Percentiles rank a stretch among this genome's conserved stretches.
Conservation (phyloP, 92 coral and sea anemone species). For the Porites lobata region DNA sequence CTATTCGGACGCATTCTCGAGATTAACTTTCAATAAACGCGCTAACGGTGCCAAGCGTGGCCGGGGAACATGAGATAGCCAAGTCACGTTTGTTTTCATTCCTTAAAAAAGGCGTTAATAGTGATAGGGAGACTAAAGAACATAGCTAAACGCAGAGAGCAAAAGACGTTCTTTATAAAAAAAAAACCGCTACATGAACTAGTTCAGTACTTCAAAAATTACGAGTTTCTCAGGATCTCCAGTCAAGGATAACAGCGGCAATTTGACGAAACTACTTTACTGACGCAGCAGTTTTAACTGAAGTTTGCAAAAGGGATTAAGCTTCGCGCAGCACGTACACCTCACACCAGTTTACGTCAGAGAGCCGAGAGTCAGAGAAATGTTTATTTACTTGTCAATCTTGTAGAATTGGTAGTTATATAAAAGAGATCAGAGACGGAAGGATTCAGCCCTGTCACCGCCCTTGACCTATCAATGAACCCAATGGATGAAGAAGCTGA, state of each 20-base stretch:
- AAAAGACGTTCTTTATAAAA: too few relatives aligned
- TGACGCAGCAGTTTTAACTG: too few relatives aligned
- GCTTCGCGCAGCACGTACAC: too few relatives aligned
- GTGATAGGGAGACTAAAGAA: too few relatives aligned
- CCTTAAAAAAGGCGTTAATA: too few relatives aligned
- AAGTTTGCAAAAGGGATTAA: too few relatives aligned
- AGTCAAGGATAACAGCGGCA: neutral
- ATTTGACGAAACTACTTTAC: too few relatives aligned
- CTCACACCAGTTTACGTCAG: too few relatives aligned
- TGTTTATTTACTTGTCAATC: too few relatives aligned
- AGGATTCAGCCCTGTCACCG: neutral
- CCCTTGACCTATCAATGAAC: conserved; percentile 5
- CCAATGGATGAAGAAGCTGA: neutral
- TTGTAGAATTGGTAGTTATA: too few relatives aligned
- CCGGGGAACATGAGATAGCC: neutral
- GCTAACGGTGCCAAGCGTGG: neutral
- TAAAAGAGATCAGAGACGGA: neutral
- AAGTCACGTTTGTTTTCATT: neutral
- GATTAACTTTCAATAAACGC: neutral
- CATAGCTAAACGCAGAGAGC: neutral
- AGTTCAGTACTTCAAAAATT: neutral
- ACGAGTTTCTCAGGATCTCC: neutral
- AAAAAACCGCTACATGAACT: neutral
- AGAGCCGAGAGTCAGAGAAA: too few relatives aligned
- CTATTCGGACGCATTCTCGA: too few relatives aligned